Evolutionary conservation across 1,140 invertebrate species (phyloP).

Genomic region (Danaus melanippus): DNA sequence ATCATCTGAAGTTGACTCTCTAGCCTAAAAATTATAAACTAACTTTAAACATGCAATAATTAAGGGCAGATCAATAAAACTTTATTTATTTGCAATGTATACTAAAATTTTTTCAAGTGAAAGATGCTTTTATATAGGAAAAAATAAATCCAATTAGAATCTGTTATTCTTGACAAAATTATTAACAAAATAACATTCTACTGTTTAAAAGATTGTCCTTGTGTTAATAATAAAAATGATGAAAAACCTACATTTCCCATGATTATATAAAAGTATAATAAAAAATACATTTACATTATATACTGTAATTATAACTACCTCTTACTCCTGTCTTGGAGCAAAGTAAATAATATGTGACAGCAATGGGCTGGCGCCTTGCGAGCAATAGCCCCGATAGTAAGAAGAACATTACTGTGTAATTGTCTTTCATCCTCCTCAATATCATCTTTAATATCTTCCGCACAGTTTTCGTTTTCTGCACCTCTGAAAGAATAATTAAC

Average conservation of each 20-base stretch:
- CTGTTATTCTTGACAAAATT: too few species aligned
- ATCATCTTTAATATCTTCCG: slow-evolving; percentile 57
- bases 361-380: slow-evolving; percentile 57
- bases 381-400: slow-evolving; percentile 55
- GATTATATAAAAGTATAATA: too few species aligned
- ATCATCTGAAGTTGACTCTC: slow-evolving; percentile 77
- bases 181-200: too few species aligned
- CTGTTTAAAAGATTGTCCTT: too few species aligned
- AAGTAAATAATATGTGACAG: slow-evolving; percentile 44
- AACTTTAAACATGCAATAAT: slow-evolving; percentile 2
- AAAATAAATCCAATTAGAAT: too few species aligned
- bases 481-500: slow-evolving; percentile 29
- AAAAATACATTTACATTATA: not conserved
- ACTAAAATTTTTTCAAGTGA: too few species aligned
- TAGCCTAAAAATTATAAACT: slow-evolving; percentile 55
- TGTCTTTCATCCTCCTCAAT: slow-evolving; percentile 56
- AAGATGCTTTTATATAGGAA: too few species aligned
- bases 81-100: too few species aligned
- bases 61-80: not conserved
- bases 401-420: slow-evolving; percentile 45
- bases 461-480: slow-evolving; percentile 39
- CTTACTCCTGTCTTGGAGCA: slow-evolving; percentile 55
- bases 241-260: too few species aligned
- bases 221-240: too few species aligned
- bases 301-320: slow-evolving; percentile 31